phyloP scores from a whole-genome alignment of 2,797 vertebrate genomes.

The Lithobates sylvaticus region DNA sequence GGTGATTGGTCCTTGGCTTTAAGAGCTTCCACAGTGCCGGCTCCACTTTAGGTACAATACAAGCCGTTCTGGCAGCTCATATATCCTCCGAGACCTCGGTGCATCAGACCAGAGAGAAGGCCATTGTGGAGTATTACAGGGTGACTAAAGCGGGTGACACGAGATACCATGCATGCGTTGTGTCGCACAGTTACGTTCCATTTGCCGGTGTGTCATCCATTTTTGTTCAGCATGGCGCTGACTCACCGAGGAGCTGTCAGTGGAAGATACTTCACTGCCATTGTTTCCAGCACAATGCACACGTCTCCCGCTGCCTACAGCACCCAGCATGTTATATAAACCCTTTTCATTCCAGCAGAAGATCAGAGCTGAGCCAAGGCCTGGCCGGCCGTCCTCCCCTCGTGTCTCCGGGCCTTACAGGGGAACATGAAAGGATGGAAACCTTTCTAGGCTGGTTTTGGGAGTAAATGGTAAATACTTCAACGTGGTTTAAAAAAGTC shows the following conservation, averaged over 20 bases:
- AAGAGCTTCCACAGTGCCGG: too few species aligned
- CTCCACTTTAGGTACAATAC: too few species aligned
- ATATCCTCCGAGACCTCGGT: too few species aligned
- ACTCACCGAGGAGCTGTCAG: background rate
- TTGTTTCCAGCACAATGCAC: constrained; percentile 40
- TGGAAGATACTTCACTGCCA: constrained; percentile 20
- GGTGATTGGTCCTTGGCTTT: too few species aligned
- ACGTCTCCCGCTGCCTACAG: constrained; percentile 17
- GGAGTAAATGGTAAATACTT: too few species aligned
- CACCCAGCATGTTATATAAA: constrained; percentile 24
- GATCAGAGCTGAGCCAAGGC: background rate
- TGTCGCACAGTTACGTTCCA: background rate
- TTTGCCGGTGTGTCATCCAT: constrained; percentile 11
- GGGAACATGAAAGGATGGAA: background rate
- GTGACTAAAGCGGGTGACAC: background rate
- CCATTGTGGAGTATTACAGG: background rate
- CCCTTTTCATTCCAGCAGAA: background rate
- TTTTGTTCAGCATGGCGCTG: constrained; percentile 20
- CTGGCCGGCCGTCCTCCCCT: background rate
- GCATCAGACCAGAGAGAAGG: background rate
- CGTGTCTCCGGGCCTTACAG: background rate
- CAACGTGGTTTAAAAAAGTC: too few species aligned
- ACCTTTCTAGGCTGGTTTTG: background rate
- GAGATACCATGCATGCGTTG: background rate
- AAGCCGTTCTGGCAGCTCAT: too few species aligned